These are phyloP conservation scores for Typhlichthys subterraneus DNA, from an alignment of 2,797 vertebrate genomes.

Conservation along the genomic window DNA sequence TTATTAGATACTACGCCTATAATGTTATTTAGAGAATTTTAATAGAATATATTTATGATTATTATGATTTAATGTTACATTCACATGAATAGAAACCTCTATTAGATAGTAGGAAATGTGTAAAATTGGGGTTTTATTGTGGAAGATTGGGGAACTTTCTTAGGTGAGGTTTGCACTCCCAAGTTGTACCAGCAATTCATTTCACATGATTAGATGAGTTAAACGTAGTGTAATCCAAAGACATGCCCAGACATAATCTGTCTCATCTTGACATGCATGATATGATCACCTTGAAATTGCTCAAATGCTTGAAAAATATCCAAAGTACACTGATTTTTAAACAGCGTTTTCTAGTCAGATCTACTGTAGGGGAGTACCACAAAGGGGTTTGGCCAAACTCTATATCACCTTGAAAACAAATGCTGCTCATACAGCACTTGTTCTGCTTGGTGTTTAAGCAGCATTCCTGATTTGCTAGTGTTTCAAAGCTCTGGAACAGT, in stretches of 20 bases:
- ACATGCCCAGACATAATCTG: constrained; percentile 50
- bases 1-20: neutral
- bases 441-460: constrained; percentile 12
- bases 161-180: constrained; percentile 50
- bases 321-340: constrained; percentile 39
- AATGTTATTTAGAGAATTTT: neutral
- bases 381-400: constrained; percentile 14
- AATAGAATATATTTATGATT: neutral
- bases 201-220: constrained; percentile 65
- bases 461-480: constrained; percentile 22
- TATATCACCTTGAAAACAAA: constrained; percentile 14
- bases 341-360: constrained; percentile 8
- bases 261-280: constrained; percentile 50
- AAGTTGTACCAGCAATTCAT: constrained; percentile 59
- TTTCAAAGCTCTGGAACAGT: constrained; percentile 41
- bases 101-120: constrained; percentile 19
- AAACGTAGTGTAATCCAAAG: constrained; percentile 54
- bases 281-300: constrained; percentile 28
- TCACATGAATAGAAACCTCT: neutral
- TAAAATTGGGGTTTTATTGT: no score
- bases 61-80: constrained; percentile 7
- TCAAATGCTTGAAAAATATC: constrained; percentile 39
- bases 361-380: constrained; percentile 2
- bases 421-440: constrained; percentile 15
- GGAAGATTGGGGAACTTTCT: constrained; percentile 29